phyloP scores from a whole-genome alignment of 1,140 invertebrate species.

The Aphaenogaster rudis region DNA sequence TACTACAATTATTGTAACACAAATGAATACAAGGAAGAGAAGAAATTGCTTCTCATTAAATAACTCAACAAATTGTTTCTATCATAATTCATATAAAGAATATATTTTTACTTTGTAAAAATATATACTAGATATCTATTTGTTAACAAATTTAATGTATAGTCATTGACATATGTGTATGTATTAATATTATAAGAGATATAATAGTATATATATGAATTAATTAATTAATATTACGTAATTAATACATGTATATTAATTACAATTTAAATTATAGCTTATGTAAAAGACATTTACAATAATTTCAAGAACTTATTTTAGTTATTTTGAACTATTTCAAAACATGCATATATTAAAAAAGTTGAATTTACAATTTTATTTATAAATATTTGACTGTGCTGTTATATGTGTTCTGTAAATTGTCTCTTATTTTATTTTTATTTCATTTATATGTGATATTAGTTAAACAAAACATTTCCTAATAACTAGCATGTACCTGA shows the following conservation, averaged over 20 bases:
- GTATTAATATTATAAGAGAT: slow-evolving; percentile 21
- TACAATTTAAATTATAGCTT: slow-evolving; percentile 29
- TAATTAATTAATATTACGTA: not conserved
- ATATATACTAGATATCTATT: slow-evolving; percentile 27
- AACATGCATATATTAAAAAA: not conserved
- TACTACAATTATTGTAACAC: not conserved
- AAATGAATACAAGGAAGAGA: not conserved
- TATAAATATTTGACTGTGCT: slow-evolving; percentile 10
- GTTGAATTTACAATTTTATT: not conserved
- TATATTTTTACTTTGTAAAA: slow-evolving; percentile 21
- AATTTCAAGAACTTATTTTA: slow-evolving; percentile 30
- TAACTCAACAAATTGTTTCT: slow-evolving; percentile 31
- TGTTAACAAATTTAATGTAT: slow-evolving; percentile 19
- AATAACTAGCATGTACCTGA: slow-evolving; percentile 58
- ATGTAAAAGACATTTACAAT: slow-evolving; percentile 19
- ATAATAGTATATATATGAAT: not conserved
- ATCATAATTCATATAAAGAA: slow-evolving; percentile 21
- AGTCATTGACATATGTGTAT: slow-evolving; percentile 25
- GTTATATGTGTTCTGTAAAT: slow-evolving; percentile 19
- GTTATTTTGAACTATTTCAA: slow-evolving; percentile 30
- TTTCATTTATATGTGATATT: slow-evolving; percentile 51
- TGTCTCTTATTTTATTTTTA: not conserved
- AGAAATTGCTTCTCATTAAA: not conserved
- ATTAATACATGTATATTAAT: slow-evolving; percentile 29
- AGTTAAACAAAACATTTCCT: slow-evolving; percentile 34